These are phyloP conservation scores for Alcedo quadribrachys DNA, from an alignment of 2,797 vertebrate genomes.

Conservation along the genomic window DNA sequence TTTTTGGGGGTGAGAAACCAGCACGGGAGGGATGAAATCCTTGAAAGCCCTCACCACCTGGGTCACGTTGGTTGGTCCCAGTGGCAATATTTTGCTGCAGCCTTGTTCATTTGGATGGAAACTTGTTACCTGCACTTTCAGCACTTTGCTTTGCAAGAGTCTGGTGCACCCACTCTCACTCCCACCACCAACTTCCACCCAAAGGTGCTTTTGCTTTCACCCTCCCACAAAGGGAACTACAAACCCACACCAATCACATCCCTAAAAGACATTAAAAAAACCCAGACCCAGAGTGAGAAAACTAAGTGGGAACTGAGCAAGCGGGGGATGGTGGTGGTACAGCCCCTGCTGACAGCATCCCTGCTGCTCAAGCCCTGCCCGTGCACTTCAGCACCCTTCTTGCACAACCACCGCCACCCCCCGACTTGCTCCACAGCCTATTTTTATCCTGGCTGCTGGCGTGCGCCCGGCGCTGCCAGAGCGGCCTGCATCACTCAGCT, in stretches of 20 bases:
- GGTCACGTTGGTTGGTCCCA: fast-evolving
- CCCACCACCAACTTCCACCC: neutral
- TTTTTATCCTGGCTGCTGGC: neutral
- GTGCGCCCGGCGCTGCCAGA: neutral
- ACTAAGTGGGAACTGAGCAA: fast-evolving
- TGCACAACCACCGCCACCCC: neutral
- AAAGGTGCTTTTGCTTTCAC: neutral
- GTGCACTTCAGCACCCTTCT: neutral
- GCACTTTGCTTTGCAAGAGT: neutral
- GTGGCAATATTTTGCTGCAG: neutral
- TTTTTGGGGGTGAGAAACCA: neutral
- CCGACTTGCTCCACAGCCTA: neutral
- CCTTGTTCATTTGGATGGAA: neutral
- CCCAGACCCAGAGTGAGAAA: neutral
- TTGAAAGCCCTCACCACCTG: fast-evolving
- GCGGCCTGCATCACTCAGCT: neutral
- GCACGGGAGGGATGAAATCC: fast-evolving
- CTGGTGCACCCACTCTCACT: fast-evolving
- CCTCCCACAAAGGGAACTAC: neutral
- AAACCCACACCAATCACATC: neutral
- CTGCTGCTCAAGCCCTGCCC: neutral
- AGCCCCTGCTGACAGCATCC: neutral
- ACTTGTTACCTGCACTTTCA: neutral
- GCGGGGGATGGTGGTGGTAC: fast-evolving
- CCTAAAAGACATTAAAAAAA: neutral